Base-by-base conservation (phyloP, 2,113 vertebrate genomes). In the Naja naja region DNA sequence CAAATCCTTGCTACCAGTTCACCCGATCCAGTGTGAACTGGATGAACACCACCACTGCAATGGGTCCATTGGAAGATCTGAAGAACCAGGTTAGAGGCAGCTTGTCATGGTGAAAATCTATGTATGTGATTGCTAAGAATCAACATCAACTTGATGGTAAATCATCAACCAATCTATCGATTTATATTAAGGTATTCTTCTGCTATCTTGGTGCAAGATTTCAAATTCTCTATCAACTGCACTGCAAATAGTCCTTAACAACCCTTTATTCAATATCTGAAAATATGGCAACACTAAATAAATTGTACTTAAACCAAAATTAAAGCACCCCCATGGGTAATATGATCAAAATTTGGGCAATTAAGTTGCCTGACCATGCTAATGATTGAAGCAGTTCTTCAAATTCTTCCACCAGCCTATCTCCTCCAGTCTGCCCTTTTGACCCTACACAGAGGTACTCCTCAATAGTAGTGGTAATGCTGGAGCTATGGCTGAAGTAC, bases 11-110 rank as follows among this genome's bases (percentile, higher is more conserved):
- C 47, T 47, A 47, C 6, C 47, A 8, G 47, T 47, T 47, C 7
- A 8, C 47, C 47, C 0, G 1, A 47, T 47, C 47, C 6, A 1
- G 47, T 47, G 47, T 6, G 6, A 47, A 47, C 0, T 6, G 0
- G 47, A 5, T 47, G 47, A 47, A 47, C 7, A 47, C 47, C 47
- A 47, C 47, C 47, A 47, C 6, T 47, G 47, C 47, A 47, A 47
- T 47, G 47, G 47, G 5, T 47, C 69, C n/a, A 18, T 20, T 74
- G 69, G 14, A 74, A 74, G 5, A 34, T 34, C n/a, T 34, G n/a
- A 39, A 34, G 69, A n/a, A 34, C 58, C 30, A 34, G 30, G 30
- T 69, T 69, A 69, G 4, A 30, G 30, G 30, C 5, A 69, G 64
- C 0, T 18, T n/a, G 30, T n/a, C 64, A 16, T 69, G 4, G 30